phyloP scores from a whole-genome alignment of 2,888 invertebrate genomes.

The Cataglyphis livida region DNA sequence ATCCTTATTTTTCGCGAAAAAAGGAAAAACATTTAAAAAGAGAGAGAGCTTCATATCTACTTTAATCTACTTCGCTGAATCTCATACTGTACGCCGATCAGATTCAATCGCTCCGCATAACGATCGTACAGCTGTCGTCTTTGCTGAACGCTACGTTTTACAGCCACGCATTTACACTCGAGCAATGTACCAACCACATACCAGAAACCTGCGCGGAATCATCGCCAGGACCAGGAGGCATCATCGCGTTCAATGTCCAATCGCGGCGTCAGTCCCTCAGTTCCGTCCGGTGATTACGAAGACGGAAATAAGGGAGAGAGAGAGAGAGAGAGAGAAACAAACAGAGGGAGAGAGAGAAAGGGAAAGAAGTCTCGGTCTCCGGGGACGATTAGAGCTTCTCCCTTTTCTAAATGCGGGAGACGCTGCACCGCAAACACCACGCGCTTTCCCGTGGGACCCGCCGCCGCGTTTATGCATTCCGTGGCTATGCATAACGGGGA shows the following conservation, averaged over 20 bases:
- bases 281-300: constrained; percentile 45
- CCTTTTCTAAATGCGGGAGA: constrained; percentile 70
- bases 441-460: constrained; percentile 76
- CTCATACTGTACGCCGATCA: neutral
- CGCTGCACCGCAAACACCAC: constrained; percentile 53
- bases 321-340: constrained; percentile 4
- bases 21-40: neutral
- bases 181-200: constrained; percentile 23
- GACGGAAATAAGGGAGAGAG: constrained; percentile 37
- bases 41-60: neutral
- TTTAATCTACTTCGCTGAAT: constrained; percentile 3
- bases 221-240: constrained; percentile 36
- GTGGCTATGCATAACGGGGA: constrained; percentile 75
- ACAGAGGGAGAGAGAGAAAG: neutral
- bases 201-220: constrained; percentile 32
- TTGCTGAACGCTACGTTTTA: constrained; percentile 22
- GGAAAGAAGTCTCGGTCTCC: constrained; percentile 12
- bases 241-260: constrained; percentile 42
- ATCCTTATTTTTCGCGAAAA: neutral
- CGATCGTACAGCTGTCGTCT: constrained; percentile 30
- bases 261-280: constrained; percentile 24
- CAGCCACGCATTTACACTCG: constrained; percentile 14
- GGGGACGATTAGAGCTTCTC: constrained; percentile 62
- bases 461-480: constrained; percentile 69
- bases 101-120: constrained; percentile 17